phyloP scores from a whole-genome alignment of 1,140 invertebrate species.

The Drosophila micromelanica region DNA sequence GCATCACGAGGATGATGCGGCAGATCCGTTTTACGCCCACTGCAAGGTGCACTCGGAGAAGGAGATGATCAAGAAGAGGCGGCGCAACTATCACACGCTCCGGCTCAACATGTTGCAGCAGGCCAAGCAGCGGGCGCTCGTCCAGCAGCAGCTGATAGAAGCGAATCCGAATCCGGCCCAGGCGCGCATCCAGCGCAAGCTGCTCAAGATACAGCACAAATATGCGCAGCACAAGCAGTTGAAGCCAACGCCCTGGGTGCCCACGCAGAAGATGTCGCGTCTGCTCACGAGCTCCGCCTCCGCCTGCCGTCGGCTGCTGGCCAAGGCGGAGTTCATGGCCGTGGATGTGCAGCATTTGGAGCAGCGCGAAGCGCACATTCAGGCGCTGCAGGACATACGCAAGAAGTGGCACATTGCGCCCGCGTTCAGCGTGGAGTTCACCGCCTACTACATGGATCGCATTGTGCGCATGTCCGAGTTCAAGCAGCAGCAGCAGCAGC shows the following conservation, averaged over 20 bases:
- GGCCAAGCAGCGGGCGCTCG: slow-evolving; percentile 73
- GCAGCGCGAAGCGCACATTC: slow-evolving; percentile 91
- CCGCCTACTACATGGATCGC: slow-evolving; percentile 96
- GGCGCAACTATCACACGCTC: slow-evolving; percentile 94
- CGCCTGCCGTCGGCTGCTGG: slow-evolving; percentile 92
- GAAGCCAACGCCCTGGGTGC: slow-evolving; percentile 94
- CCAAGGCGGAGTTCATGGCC: slow-evolving; percentile 96
- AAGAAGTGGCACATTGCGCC: slow-evolving; percentile 97
- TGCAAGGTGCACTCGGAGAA: slow-evolving; percentile 97
- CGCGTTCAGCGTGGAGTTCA: slow-evolving; percentile 96
- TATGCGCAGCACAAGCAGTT: slow-evolving; percentile 90
- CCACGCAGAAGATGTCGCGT: slow-evolving; percentile 96
- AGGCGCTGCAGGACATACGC: slow-evolving; percentile 92
- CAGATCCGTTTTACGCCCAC: slow-evolving; percentile 98
- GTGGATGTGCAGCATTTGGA: slow-evolving; percentile 91
- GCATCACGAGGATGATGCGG: slow-evolving; percentile 96
- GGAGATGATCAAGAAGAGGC: slow-evolving; percentile 90
- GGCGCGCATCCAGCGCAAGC: slow-evolving; percentile 90
- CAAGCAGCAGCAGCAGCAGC: slow-evolving; percentile 90
- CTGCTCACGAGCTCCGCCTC: slow-evolving; percentile 95
- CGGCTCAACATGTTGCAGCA: slow-evolving; percentile 90
- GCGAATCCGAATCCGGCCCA: slow-evolving; percentile 87
- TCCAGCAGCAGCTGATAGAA: slow-evolving; percentile 81
- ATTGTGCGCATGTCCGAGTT: slow-evolving; percentile 91
- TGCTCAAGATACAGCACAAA: slow-evolving; percentile 91